Base-by-base conservation (phyloP, 2,113 vertebrate genomes). In the Paradoxurus hermaphroditus region DNA sequence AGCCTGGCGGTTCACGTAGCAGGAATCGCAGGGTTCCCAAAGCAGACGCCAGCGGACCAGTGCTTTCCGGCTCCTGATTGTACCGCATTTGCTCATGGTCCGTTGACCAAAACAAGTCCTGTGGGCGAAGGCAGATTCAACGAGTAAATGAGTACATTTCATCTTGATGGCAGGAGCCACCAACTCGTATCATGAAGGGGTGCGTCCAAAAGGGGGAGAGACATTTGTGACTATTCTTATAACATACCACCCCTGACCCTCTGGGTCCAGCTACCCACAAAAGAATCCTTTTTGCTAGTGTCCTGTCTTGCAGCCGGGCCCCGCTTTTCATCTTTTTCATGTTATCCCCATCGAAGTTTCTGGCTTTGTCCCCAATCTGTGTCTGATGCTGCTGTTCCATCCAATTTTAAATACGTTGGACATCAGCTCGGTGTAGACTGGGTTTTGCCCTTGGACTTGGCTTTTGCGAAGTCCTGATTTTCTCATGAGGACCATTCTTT, bases 381-480 rank as follows among this genome's bases (percentile, higher is more conserved):
- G 5, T 25, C 7, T 49, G 72, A n/a, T 67, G 14, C 31, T 73
- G 1, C 18, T 68, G 7, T 73, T 90, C 7, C 59, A 23, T 65
- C 13, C 36, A 46, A 1, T 53, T 94, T 70, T 62, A 81, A 59
- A 82, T 91, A 53, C 31, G 25, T 29, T 29, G 31, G 10, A 62
- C 21, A 41, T 44, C 0, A 19, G 1, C 31, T 93, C 59, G 25
- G 44, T 70, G n/a, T 29, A 8, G 27, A 70, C 46, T 53, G 34
- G 12, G 8, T 49, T 86, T 62, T 86, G 15, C 41, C 9, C 5
- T 1, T 94, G 41, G 9, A 86, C 1, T 73, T 94, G 49, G 27
- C 7, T 70, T 84, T 87, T 46, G 34, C 72, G 51, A 90, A 94
- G 18, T 59, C 16, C 70, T 87, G 41, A 67, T 12, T 90, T 59